Conservation (phyloP, 2,888 invertebrate genomes). For the Leucoptera coffeella region DNA sequence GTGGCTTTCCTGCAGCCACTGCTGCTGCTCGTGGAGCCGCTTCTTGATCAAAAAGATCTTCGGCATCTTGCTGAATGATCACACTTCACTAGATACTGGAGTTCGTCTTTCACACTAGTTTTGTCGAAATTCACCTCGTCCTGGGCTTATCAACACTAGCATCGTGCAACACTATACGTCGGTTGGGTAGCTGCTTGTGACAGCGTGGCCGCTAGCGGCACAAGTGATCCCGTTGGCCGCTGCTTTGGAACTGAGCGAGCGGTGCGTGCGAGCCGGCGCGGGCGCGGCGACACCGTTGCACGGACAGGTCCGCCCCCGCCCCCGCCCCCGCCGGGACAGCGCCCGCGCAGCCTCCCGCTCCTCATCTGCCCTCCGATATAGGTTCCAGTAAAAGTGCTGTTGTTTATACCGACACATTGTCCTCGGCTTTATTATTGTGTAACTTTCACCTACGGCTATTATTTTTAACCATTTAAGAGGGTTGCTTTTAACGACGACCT, state of each 20-base stretch:
- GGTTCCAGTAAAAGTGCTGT: constrained; percentile 47
- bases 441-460: too few species aligned
- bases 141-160: constrained; percentile 16
- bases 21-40: constrained; percentile 86
- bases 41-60: constrained; percentile 91
- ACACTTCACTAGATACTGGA: constrained; percentile 42
- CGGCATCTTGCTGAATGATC: constrained; percentile 62
- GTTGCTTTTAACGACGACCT: too few species aligned
- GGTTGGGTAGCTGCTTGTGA: constrained; percentile 33
- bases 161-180: constrained; percentile 45
- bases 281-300: constrained; percentile 47
- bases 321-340: constrained; percentile 16
- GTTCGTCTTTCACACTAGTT: constrained; percentile 34
- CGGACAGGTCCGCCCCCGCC: constrained; percentile 44
- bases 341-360: constrained; percentile 16
- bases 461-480: too few species aligned
- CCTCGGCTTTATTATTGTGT: too few species aligned
- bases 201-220: constrained; percentile 39
- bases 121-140: constrained; percentile 24
- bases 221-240: constrained; percentile 49
- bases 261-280: constrained; percentile 37
- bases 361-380: too few species aligned
- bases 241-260: constrained; percentile 41
- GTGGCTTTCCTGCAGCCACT: constrained; percentile 75
- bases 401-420: constrained; percentile 15